Evolutionary conservation across 2,888 invertebrate species (phyloP), one percentile per base, ranked within the genome.

Genomic region (Antheraea yamamai): DNA sequence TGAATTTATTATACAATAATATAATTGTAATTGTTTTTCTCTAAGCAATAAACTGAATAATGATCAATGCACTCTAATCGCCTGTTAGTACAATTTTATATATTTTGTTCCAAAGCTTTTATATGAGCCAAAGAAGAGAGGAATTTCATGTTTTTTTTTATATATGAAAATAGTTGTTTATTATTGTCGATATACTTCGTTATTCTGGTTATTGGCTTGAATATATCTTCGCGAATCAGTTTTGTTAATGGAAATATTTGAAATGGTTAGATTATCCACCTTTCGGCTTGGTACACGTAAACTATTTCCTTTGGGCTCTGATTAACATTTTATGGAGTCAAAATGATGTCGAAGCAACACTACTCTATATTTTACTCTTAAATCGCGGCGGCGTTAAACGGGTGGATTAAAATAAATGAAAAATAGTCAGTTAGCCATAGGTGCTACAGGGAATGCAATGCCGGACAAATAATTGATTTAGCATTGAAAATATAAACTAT

Each of bases 51-150:
- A n/a, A 70, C 70, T 39, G 14, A 70, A 39, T 12, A 20, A 18
- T 23, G 20, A 20, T 23, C 70, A n/a, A 68, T 70, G 70, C 70
- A 39, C 70, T 39, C 70, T 70, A 39, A 68, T 39, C 81, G 85
- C 91, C 92, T 93, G 90, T 87, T 82, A 92, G 92, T 93, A 92
- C 93, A 93, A 92, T 88, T 85, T 82, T 80, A 81, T 80, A 79
- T 82, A 82, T 83, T 47, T 84, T 83, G 83, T 85, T 84, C 89
- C 89, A 90, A 90, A 90, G 89, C 85, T 87, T 83, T 79, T 83
- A 81, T 81, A 79, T 86, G 83, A 87, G 85, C 93, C 93, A 93
- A 93, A 93, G 92, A 92, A 81, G 81, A 87, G 82, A 84, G 82
- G 84, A 82, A 84, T 84, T 81, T 83, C 83, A 64, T 83, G 85